Conservation (phyloP, 1,140 invertebrate genomes). For the Palaemon carinicauda region DNA sequence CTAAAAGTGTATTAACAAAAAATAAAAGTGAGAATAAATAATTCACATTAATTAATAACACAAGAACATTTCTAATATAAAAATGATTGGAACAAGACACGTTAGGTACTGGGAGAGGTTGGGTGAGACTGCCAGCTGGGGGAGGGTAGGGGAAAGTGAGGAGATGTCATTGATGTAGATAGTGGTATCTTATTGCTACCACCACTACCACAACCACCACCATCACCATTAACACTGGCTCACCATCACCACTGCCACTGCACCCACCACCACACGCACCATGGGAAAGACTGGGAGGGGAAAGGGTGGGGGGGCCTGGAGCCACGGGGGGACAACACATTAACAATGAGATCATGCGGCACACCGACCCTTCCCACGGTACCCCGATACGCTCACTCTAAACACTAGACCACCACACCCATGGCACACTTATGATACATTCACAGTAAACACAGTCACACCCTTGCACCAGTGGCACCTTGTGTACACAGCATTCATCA, state of each 20-base stretch:
- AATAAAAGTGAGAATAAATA: conserved; percentile 41
- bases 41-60: conserved; percentile 32
- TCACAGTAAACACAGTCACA: conserved; percentile 30
- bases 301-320: conserved; percentile 26
- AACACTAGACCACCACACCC: conserved; percentile 27
- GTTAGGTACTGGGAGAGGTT: conserved; percentile 38
- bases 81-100: conserved; percentile 37
- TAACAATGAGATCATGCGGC: conserved; percentile 39
- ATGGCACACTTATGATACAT: conserved; percentile 22
- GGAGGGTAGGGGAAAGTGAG: not conserved
- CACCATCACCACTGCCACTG: conserved; percentile 16
- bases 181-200: not conserved
- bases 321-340: conserved; percentile 37
- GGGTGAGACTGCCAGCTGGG: conserved; percentile 34
- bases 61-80: conserved; percentile 43
- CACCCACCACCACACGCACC: conserved; percentile 27
- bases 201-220: conserved; percentile 19
- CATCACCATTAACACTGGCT: conserved; percentile 20
- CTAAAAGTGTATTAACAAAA: conserved; percentile 36
- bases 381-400: conserved; percentile 13
- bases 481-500: conserved; percentile 26
- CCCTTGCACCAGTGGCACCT: conserved; percentile 23
- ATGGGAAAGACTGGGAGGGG: conserved; percentile 36
- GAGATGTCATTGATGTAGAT: not conserved
- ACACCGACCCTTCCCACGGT: conserved; percentile 34